Percentiles rank a stretch among this genome's conserved stretches.
Evolutionary conservation across 2,797 vertebrate genomes (phyloP).

Genomic region (Rhadinocentrus ornatus): DNA sequence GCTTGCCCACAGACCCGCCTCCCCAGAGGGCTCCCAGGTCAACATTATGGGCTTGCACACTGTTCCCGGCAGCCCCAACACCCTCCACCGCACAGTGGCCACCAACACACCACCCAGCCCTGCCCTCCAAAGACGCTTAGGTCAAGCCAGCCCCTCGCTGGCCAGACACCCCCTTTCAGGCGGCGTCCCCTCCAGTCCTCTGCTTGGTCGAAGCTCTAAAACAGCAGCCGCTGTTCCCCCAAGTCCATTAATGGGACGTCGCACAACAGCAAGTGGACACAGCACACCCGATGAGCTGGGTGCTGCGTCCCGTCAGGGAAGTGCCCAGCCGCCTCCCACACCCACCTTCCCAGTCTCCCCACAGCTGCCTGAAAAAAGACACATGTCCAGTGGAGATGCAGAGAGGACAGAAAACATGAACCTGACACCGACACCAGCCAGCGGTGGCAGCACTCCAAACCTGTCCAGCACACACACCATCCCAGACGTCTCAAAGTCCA

Average conservation of each 20-base stretch:
- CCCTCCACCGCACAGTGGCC: slow-evolving; percentile 94
- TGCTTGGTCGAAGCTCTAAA: slow-evolving; percentile 73
- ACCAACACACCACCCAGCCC: slow-evolving; percentile 95
- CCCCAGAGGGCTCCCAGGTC: slow-evolving; percentile 84
- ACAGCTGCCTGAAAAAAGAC: slow-evolving; percentile 90
- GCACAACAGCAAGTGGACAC: slow-evolving; percentile 80
- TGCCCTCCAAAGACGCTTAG: slow-evolving; percentile 87
- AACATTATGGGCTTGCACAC: slow-evolving; percentile 84
- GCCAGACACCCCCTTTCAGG: slow-evolving; percentile 52
- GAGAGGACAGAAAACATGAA: slow-evolving; percentile 89
- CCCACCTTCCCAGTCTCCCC: slow-evolving; percentile 90
- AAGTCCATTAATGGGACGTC: slow-evolving; percentile 87
- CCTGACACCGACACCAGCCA: slow-evolving; percentile 75
- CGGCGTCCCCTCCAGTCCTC: slow-evolving; percentile 69
- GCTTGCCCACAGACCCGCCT: slow-evolving; percentile 76
- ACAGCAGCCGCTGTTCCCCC: slow-evolving; percentile 56
- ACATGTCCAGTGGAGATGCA: slow-evolving; percentile 88
- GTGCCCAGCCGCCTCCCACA: slow-evolving; percentile 83
- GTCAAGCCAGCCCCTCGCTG: slow-evolving; percentile 79
- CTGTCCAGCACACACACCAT: slow-evolving; percentile 86
- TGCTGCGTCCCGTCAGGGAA: slow-evolving; percentile 87
- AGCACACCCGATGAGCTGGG: slow-evolving; percentile 86
- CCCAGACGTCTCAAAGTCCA: slow-evolving; percentile 90
- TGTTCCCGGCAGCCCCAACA: slow-evolving; percentile 86
- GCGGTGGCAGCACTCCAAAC: slow-evolving; percentile 79